Conservation (phyloP, 1,140 invertebrate species). For the Saccostrea glomerata region DNA sequence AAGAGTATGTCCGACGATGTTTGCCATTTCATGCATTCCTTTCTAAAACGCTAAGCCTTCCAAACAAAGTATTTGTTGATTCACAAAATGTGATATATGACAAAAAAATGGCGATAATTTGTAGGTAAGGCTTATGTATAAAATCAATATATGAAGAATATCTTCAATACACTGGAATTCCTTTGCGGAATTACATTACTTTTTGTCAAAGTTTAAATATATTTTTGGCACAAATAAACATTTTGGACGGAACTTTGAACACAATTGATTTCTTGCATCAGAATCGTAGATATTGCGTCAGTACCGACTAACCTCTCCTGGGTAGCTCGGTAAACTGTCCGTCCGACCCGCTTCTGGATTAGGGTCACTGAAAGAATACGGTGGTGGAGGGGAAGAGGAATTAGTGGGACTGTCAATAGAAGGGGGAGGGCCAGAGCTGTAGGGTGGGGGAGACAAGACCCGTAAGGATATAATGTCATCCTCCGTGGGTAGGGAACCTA, state of each 20-base stretch:
- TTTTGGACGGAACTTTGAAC: not conserved
- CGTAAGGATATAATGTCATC: not conserved
- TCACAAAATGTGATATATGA: too few relatives aligned
- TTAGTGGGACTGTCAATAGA: conserved; percentile 3
- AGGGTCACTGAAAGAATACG: conserved; percentile 4
- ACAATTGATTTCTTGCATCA: not conserved
- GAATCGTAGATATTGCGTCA: conserved; percentile 8
- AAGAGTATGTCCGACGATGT: too few relatives aligned
- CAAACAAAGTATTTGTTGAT: too few relatives aligned
- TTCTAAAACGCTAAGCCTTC: too few relatives aligned
- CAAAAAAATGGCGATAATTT: too few relatives aligned
- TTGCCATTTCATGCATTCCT: too few relatives aligned
- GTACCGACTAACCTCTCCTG: conserved; percentile 23
- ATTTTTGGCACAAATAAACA: conserved; percentile 21
- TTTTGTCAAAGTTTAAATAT: not conserved
- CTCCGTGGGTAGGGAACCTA: not conserved
- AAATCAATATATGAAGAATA: conserved; percentile 6
- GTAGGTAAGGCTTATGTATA: too few relatives aligned
- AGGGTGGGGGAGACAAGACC: conserved; percentile 17
- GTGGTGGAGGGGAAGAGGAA: conserved; percentile 23
- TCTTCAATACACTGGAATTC: conserved; percentile 21
- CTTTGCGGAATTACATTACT: not conserved
- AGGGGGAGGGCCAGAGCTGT: conserved; percentile 2
- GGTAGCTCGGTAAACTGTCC: conserved; percentile 33
- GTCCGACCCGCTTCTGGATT: not conserved